A percentile compares a stretch with the other conserved stretches of the same genome.
phyloP scores from a whole-genome alignment of 2,113 vertebrate species.

The Capreolus pygargus region DNA sequence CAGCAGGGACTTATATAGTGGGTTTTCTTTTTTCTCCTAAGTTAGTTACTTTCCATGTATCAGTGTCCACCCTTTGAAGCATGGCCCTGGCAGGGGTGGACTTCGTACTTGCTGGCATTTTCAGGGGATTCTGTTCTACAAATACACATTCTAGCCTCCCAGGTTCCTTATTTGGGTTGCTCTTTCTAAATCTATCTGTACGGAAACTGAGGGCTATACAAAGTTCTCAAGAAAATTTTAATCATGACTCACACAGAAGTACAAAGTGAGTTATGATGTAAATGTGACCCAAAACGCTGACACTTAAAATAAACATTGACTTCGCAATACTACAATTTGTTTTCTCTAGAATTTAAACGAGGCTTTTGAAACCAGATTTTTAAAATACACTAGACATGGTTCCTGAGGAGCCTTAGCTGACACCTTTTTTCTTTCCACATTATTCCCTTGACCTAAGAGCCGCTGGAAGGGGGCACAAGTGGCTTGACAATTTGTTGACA shows the following conservation, averaged over 20 bases:
- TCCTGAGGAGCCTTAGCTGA: background rate
- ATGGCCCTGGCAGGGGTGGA: fast-evolving
- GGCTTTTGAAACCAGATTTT: background rate
- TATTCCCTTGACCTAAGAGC: background rate
- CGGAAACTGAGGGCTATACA: background rate
- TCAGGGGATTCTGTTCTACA: background rate
- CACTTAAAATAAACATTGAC: background rate
- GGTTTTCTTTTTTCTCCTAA: background rate
- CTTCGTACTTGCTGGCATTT: background rate
- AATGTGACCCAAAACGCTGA: background rate
- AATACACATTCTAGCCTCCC: background rate
- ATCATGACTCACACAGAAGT: background rate
- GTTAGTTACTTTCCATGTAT: background rate
- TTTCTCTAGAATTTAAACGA: slow-evolving; percentile 12
- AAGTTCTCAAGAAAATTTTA: slow-evolving; percentile 1
- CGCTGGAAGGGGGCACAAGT: background rate
- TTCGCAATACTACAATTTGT: background rate
- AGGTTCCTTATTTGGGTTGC: background rate
- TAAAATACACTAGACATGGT: slow-evolving; percentile 18
- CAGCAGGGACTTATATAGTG: background rate
- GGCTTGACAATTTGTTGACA: background rate
- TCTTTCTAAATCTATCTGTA: background rate
- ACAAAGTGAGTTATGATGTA: background rate
- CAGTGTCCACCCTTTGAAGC: background rate
- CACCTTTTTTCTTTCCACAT: background rate